Evolutionary conservation across 2,888 invertebrate genomes (phyloP).

Genomic region (Acleris cristana): DNA sequence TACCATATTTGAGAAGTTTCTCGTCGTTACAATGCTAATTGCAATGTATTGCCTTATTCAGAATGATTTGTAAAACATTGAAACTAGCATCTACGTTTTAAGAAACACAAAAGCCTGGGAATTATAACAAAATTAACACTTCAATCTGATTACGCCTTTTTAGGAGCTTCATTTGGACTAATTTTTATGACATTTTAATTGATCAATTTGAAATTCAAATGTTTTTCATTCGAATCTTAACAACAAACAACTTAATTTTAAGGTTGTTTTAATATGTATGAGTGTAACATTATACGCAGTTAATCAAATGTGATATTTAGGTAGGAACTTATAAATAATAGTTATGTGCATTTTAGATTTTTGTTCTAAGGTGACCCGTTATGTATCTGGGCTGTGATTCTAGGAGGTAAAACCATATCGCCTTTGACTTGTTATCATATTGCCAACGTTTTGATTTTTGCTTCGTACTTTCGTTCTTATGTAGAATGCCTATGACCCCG

Average conservation of each 20-base stretch:
- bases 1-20: too few species aligned
- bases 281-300: not conserved
- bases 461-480: too few species aligned
- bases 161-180: constrained; percentile 8
- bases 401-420: too few species aligned
- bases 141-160: constrained; percentile 3
- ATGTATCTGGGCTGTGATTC: too few species aligned
- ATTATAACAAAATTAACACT: constrained; percentile 14
- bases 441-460: too few species aligned
- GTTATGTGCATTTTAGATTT: too few species aligned
- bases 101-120: constrained; percentile 11
- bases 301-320: not conserved
- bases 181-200: constrained; percentile 18
- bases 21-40: not conserved
- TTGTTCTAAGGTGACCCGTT: too few species aligned
- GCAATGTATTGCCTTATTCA: not conserved
- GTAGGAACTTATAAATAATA: not conserved
- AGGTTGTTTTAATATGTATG: constrained; percentile 4
- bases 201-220: constrained; percentile 26
- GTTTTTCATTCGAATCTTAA: constrained; percentile 19
- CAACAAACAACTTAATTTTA: constrained; percentile 26
- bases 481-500: too few species aligned
- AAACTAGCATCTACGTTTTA: not conserved
- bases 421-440: too few species aligned
- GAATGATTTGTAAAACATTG: constrained; percentile 5